phyloP scores from a whole-genome alignment of 2,113 vertebrate genomes.

The Capreolus pygargus region DNA sequence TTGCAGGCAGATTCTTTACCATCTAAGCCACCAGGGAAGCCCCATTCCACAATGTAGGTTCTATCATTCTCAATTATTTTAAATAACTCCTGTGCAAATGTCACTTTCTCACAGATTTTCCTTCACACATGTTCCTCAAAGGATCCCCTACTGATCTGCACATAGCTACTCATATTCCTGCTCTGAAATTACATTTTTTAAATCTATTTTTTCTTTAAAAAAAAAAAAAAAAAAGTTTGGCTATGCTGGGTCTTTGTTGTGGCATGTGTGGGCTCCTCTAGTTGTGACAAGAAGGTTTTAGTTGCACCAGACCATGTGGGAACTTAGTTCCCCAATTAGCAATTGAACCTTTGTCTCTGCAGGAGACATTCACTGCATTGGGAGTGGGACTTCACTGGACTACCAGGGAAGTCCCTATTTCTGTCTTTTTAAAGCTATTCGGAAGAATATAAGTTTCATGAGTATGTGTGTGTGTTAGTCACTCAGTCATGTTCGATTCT shows the following conservation, averaged over 20 bases:
- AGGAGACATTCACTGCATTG: too few relatives aligned
- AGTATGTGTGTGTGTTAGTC: not conserved
- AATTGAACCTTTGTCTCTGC: not conserved
- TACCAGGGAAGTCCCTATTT: not conserved
- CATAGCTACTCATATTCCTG: not conserved
- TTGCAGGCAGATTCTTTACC: not conserved
- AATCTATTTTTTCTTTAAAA: not conserved
- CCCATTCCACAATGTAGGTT: not conserved
- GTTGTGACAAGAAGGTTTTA: not conserved
- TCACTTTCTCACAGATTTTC: not conserved
- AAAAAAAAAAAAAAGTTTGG: not conserved
- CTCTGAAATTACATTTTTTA: not conserved
- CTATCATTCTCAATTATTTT: not conserved
- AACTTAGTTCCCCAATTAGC: not conserved
- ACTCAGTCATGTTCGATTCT: not conserved
- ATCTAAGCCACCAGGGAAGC: not conserved
- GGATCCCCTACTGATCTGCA: not conserved
- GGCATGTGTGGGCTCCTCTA: not conserved
- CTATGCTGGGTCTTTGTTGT: not conserved
- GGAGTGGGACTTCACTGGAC: too few relatives aligned
- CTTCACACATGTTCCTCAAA: not conserved
- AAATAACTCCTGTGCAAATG: not conserved
- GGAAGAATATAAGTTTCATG: not conserved
- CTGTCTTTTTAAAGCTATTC: not conserved
- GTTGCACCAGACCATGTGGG: not conserved